These are phyloP conservation scores for Muscicapa comitata DNA, from an alignment of 2,797 vertebrate genomes.

Conservation along the genomic window DNA sequence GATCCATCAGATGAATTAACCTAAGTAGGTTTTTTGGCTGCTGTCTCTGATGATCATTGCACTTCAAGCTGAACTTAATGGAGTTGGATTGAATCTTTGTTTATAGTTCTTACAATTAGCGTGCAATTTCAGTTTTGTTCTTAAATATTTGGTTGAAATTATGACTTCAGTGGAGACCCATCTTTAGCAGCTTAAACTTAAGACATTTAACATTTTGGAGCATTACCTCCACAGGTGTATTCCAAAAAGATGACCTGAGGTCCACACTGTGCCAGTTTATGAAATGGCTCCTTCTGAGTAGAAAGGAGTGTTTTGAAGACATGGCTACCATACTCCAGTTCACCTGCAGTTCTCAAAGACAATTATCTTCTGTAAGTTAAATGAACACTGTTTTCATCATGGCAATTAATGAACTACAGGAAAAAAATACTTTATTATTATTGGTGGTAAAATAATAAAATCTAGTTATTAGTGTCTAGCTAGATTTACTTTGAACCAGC, in stretches of 20 bases:
- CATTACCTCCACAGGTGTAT: not conserved
- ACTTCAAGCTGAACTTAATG: not conserved
- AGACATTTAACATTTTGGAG: not conserved
- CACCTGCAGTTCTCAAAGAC: not conserved
- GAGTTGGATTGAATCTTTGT: not conserved
- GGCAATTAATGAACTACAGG: not conserved
- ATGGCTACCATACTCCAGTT: not conserved
- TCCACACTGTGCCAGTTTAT: not conserved
- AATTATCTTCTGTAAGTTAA: not conserved
- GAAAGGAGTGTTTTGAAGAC: not conserved
- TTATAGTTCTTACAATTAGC: not conserved
- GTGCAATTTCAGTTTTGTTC: not conserved
- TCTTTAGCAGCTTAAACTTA: not conserved
- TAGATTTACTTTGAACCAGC: not conserved
- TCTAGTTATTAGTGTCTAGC: not conserved
- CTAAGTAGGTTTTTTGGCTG: not conserved
- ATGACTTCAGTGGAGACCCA: not conserved
- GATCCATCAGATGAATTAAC: not conserved
- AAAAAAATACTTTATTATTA: not conserved
- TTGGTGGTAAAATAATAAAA: not conserved
- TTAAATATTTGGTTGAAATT: not conserved
- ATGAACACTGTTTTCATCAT: not conserved
- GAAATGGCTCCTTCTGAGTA: not conserved
- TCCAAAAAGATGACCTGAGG: not conserved
- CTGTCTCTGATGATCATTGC: not conserved